Evolutionary conservation across 1,140 invertebrate species (phyloP).

Genomic region (Anthonomus grandis): DNA sequence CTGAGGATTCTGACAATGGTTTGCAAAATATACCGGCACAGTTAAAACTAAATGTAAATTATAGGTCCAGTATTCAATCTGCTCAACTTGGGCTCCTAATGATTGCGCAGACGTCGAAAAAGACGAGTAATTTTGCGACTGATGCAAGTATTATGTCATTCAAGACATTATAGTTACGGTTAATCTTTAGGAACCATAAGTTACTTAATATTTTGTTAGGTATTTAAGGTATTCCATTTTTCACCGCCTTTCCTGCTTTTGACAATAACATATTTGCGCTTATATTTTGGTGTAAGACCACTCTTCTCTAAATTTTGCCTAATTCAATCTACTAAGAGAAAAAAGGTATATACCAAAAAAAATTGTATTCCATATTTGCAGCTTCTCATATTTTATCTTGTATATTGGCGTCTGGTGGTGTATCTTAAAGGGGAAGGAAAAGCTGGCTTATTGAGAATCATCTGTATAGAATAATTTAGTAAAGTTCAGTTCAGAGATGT

Average conservation of each 20-base stretch:
- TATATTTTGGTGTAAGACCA: too few species aligned
- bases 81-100: not conserved
- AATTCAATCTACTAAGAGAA: not conserved
- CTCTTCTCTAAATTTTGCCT: not conserved
- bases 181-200: not conserved
- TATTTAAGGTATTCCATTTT: not conserved
- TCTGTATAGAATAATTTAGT: too few species aligned
- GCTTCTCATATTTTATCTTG: not conserved
- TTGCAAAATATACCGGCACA: constrained; percentile 4
- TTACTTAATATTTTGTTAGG: not conserved
- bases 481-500: too few species aligned
- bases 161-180: not conserved
- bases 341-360: not conserved
- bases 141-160: not conserved
- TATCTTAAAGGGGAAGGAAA: too few species aligned
- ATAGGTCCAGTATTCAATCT: not conserved
- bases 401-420: too few species aligned
- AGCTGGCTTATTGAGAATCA: too few species aligned
- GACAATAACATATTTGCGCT: not conserved
- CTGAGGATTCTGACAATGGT: not conserved
- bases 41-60: constrained; percentile 1
- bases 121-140: not conserved
- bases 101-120: not conserved
- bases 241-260: not conserved
- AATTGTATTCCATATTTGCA: not conserved